A percentile compares a stretch with the other conserved stretches of the same genome.
These are phyloP conservation scores for Petaurus breviceps DNA, from an alignment of 2,113 vertebrate species.

Conservation along the genomic window DNA sequence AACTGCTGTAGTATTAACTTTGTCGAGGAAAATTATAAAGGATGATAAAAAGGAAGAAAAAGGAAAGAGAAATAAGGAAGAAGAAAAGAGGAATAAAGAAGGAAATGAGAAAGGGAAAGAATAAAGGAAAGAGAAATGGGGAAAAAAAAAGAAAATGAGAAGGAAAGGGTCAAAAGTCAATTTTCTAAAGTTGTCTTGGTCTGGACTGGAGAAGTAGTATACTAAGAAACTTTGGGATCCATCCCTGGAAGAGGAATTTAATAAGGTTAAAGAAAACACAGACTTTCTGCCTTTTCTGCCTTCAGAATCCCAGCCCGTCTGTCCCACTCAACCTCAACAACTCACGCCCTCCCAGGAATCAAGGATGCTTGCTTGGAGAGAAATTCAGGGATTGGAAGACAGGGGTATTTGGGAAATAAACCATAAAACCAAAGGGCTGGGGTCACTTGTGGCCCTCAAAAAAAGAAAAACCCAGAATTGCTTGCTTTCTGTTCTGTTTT, in stretches of 20 bases:
- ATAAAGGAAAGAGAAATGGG: too few relatives aligned
- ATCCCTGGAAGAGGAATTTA: constrained; percentile 38
- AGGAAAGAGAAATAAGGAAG: background rate
- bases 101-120: background rate
- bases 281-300: background rate
- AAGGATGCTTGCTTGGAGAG: background rate
- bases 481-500: constrained; percentile 28
- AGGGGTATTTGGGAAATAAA: constrained; percentile 50
- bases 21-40: background rate
- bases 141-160: background rate
- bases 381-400: background rate
- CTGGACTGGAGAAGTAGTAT: background rate
- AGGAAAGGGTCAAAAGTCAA: background rate
- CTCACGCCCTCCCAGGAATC: background rate
- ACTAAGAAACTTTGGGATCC: background rate
- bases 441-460: background rate
- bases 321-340: background rate
- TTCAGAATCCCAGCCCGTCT: background rate
- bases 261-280: background rate
- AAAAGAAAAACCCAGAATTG: constrained; percentile 20
- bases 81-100: background rate
- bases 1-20: background rate
- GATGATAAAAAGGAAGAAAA: background rate
- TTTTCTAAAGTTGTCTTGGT: background rate
- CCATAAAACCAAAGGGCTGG: constrained; percentile 50